phyloP scores from a whole-genome alignment of 2,797 vertebrate species.

The Chrosomus eos region DNA sequence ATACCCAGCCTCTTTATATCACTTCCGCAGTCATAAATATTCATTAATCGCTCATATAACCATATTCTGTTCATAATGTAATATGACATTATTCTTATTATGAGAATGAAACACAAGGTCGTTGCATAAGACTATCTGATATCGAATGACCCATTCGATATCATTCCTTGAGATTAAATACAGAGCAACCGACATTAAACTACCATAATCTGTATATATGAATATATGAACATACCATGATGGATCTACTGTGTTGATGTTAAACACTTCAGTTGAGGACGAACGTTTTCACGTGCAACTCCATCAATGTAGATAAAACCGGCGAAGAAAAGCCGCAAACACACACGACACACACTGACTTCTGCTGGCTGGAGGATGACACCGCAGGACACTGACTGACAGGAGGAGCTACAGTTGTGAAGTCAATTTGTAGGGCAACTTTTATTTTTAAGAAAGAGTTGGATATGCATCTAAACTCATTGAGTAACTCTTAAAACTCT shows the following conservation, averaged over 20 bases:
- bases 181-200: background rate
- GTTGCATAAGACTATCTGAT: background rate
- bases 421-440: too few species aligned
- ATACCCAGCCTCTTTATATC: background rate
- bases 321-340: background rate
- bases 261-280: background rate
- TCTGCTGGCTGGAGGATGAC: conserved; percentile 21
- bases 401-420: too few species aligned
- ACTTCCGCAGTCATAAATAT: background rate
- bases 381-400: too few species aligned
- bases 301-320: conserved; percentile 45
- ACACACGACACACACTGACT: background rate
- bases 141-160: background rate
- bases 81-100: background rate
- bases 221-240: conserved; percentile 31
- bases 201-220: too few species aligned
- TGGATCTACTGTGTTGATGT: background rate
- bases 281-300: conserved; percentile 4
- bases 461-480: too few species aligned
- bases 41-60: background rate
- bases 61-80: background rate
- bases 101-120: conserved; percentile 26
- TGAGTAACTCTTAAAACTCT: too few species aligned
- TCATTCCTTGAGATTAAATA: background rate
- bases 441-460: too few species aligned